phyloP scores from a whole-genome alignment of 2,888 invertebrate genomes.

The Hypomecis punctinalis region DNA sequence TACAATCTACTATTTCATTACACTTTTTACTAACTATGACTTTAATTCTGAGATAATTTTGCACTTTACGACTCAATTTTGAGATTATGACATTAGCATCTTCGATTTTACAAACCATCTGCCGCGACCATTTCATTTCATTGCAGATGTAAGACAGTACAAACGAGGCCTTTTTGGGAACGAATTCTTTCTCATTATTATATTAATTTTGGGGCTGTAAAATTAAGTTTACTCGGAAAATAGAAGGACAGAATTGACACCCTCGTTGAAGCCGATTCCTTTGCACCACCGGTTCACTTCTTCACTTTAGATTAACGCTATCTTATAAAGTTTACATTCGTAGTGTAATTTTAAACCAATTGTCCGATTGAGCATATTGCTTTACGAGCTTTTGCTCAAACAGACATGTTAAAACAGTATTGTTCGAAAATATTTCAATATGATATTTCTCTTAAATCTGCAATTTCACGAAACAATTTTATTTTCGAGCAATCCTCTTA shows the following conservation, averaged over 20 bases:
- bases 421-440: constrained; percentile 18
- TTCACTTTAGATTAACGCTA: constrained; percentile 24
- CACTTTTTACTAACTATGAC: too few species aligned
- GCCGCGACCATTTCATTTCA: too few species aligned
- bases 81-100: too few species aligned
- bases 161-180: too few species aligned
- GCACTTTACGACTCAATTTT: neutral
- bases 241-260: constrained; percentile 1
- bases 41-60: too few species aligned
- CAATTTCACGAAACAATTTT: constrained; percentile 14
- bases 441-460: constrained; percentile 6
- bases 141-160: too few species aligned
- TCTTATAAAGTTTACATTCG: constrained; percentile 3
- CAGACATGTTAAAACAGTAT: constrained; percentile 4
- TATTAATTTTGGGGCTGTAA: neutral
- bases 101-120: too few species aligned
- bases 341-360: neutral
- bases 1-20: too few species aligned
- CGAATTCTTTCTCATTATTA: too few species aligned
- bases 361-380: constrained; percentile 5
- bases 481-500: constrained; percentile 29
- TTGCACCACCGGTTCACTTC: constrained; percentile 42
- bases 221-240: neutral
- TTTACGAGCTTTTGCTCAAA: constrained; percentile 11
- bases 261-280: constrained; percentile 37